A percentile compares a stretch with the other conserved stretches of the same genome.
These are phyloP conservation scores for Podocnemis expansa DNA, from an alignment of 2,113 vertebrate species.

Conservation along the genomic window DNA sequence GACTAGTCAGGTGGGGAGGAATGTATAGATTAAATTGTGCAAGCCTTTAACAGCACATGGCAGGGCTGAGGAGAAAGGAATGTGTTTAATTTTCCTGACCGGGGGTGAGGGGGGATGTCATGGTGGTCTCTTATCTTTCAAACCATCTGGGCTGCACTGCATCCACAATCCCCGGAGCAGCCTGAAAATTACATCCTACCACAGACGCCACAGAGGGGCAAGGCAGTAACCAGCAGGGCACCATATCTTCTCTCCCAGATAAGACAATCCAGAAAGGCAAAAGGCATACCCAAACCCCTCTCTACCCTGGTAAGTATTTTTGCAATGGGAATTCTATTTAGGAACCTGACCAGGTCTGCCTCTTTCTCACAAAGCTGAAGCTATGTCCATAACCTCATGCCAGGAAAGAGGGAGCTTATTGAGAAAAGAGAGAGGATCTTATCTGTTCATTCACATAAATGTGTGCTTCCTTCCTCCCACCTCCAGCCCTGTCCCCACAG, in stretches of 20 bases:
- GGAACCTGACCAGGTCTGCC: neutral
- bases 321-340: neutral
- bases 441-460: neutral
- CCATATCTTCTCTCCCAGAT: neutral
- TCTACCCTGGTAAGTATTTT: neutral
- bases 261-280: accelerated
- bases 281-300: neutral
- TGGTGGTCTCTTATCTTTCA: neutral
- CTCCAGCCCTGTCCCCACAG: neutral
- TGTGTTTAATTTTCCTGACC: neutral
- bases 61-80: neutral
- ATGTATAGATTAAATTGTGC: neutral
- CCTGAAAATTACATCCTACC: neutral
- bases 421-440: neutral
- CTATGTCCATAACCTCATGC: neutral
- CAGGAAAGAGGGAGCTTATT: neutral
- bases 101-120: neutral
- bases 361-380: neutral
- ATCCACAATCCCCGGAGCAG: neutral
- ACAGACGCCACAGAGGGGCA: neutral
- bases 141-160: neutral
- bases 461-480: no score
- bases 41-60: neutral
- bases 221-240: neutral
- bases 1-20: neutral